Evolutionary conservation across 2,888 invertebrate genomes (phyloP).

Genomic region (Pachymerium ferrugineum): DNA sequence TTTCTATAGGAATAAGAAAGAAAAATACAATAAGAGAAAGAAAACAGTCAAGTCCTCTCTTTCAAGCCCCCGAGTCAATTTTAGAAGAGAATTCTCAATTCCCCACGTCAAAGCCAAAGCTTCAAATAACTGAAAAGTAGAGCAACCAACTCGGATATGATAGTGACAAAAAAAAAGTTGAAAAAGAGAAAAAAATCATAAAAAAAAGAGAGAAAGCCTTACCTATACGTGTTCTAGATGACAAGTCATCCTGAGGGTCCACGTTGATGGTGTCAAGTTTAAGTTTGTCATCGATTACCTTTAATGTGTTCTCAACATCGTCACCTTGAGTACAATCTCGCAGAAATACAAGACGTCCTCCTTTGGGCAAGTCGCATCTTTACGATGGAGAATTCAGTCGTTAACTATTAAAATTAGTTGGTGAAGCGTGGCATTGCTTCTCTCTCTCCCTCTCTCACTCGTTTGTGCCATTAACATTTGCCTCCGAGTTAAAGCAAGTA

Average conservation of each 20-base stretch:
- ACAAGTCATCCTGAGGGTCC: constrained; percentile 25
- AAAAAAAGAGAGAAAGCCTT: neutral
- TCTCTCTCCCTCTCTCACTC: constrained; percentile 1
- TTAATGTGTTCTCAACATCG: constrained; percentile 21
- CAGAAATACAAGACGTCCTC: neutral
- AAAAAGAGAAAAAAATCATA: neutral
- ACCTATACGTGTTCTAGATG: constrained; percentile 14
- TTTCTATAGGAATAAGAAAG: neutral
- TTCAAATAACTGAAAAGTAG: constrained; percentile 16
- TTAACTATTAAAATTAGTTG: constrained; percentile 27
- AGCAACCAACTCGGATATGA: neutral
- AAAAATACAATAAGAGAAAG: constrained; percentile 4
- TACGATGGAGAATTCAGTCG: constrained; percentile 25
- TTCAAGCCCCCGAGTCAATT: neutral
- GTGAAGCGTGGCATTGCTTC: constrained; percentile 23
- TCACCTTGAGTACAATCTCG: constrained; percentile 9
- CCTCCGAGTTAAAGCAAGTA: constrained; percentile 15
- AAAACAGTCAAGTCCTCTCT: constrained; percentile 4
- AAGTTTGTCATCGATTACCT: constrained; percentile 20
- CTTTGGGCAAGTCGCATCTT: constrained; percentile 27
- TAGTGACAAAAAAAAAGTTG: neutral
- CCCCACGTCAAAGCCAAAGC: constrained; percentile 2
- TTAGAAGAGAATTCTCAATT: neutral
- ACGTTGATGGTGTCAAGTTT: constrained; percentile 20
- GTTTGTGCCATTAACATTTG: constrained; percentile 25